phyloP scores from a whole-genome alignment of 2,113 vertebrate species.

The Calyptommatus sinebrachiatus region DNA sequence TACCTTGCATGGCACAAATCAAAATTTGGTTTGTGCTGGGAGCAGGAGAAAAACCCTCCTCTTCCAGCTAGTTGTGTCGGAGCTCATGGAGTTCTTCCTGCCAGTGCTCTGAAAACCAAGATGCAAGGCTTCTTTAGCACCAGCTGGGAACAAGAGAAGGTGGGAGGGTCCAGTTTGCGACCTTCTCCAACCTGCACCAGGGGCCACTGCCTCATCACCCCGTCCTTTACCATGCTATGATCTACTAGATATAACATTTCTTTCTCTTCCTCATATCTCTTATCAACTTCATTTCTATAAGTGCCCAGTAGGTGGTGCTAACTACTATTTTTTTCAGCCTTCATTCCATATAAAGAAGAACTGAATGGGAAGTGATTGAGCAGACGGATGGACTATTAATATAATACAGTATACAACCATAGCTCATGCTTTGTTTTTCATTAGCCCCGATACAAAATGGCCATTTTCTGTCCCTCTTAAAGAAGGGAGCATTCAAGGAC shows the following conservation, averaged over 20 bases:
- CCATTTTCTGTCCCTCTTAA: background rate
- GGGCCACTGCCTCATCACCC: too few species aligned
- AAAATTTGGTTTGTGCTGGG: too few species aligned
- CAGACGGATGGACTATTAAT: background rate
- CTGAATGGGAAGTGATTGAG: background rate
- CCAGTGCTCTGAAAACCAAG: too few species aligned
- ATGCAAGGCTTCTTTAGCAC: too few species aligned
- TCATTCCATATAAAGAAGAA: too few species aligned
- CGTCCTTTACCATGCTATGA: too few species aligned
- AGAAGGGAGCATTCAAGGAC: background rate
- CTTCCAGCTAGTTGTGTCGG: too few species aligned
- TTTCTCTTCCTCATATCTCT: background rate
- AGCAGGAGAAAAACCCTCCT: too few species aligned
- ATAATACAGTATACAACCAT: background rate
- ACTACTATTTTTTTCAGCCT: background rate
- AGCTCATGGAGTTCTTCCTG: too few species aligned
- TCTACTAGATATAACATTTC: background rate
- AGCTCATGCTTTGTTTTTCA: background rate
- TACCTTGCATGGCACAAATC: too few species aligned
- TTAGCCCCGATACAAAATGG: background rate
- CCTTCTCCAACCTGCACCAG: background rate
- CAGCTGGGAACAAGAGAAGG: too few species aligned
- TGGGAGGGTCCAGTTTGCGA: too few species aligned
- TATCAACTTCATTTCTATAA: background rate
- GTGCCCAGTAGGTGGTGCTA: background rate